Evolutionary conservation across 2,113 vertebrate species (phyloP).

Genomic region (Neotragus moschatus): DNA sequence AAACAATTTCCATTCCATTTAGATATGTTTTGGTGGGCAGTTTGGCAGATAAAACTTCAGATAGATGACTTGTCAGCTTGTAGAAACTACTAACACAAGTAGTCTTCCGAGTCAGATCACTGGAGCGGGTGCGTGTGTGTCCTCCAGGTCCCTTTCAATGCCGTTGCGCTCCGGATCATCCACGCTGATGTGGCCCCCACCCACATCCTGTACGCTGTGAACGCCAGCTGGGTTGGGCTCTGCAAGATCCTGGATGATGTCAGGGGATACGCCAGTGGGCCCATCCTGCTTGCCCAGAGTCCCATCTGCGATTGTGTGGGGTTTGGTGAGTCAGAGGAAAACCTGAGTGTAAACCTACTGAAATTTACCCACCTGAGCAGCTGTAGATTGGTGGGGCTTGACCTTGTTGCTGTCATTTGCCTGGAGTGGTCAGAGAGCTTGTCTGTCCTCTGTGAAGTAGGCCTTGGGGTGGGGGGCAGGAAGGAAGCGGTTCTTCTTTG

Average conservation of each 20-base stretch:
- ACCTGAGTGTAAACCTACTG: fast-evolving
- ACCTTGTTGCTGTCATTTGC: background rate
- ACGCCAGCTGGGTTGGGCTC: slow-evolving; percentile 91
- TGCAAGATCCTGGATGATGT: slow-evolving; percentile 90
- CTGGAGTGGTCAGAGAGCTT: background rate
- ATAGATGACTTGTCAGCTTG: background rate
- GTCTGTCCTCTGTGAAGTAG: background rate
- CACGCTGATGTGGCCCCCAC: slow-evolving; percentile 89
- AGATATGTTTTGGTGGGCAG: background rate
- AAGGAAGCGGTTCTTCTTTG: background rate
- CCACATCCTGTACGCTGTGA: slow-evolving; percentile 90
- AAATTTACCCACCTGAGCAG: fast-evolving
- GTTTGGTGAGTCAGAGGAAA: slow-evolving; percentile 83
- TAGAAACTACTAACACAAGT: background rate
- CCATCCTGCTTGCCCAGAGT: slow-evolving; percentile 88
- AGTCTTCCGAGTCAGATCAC: fast-evolving
- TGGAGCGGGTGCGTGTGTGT: background rate
- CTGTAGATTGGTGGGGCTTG: background rate
- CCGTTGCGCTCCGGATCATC: slow-evolving; percentile 86
- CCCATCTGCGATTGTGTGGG: slow-evolving; percentile 93
- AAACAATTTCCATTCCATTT: background rate
- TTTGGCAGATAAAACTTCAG: background rate
- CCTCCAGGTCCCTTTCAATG: slow-evolving; percentile 88
- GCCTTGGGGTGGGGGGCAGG: background rate
- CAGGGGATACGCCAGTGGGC: slow-evolving; percentile 76